phyloP scores from a whole-genome alignment of 2,888 invertebrate species.

The Tachystola acroxantha region DNA sequence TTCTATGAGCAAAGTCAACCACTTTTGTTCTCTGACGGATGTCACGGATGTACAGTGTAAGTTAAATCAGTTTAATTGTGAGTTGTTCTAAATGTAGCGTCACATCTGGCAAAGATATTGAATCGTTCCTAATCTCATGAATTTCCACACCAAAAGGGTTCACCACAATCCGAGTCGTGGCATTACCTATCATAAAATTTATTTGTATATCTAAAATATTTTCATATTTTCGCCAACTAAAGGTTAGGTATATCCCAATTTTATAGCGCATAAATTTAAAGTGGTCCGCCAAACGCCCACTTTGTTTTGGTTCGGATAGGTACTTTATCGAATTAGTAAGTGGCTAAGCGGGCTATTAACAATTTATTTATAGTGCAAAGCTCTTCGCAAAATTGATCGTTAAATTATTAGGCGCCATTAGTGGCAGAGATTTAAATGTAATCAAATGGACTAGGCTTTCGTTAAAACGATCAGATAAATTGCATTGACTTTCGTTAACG shows the following conservation, averaged over 20 bases:
- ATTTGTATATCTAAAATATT: conserved; percentile 38
- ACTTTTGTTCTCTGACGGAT: too few species aligned
- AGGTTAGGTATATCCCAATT: conserved; percentile 35
- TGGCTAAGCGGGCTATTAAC: conserved; percentile 29
- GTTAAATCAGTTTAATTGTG: too few species aligned
- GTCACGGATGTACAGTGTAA: too few species aligned
- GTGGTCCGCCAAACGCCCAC: conserved; percentile 29
- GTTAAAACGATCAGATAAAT: too few species aligned
- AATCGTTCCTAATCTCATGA: conserved; percentile 32
- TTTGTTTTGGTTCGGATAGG: conserved; percentile 32
- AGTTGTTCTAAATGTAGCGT: too few species aligned
- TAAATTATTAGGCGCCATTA: conserved; percentile 27
- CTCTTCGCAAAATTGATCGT: conserved; percentile 37
- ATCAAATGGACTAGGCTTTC: too few species aligned
- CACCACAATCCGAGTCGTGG: conserved; percentile 39
- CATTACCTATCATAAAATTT: conserved; percentile 45
- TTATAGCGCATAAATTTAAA: conserved; percentile 48
- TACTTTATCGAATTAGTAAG: conserved; percentile 34
- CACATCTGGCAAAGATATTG: conserved; percentile 25
- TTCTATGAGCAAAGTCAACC: too few species aligned
- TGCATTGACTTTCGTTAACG: too few species aligned
- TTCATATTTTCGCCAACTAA: conserved; percentile 34
- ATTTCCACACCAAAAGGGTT: conserved; percentile 37
- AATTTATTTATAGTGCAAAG: conserved; percentile 25
- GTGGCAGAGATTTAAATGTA: too few species aligned